Conservation (phyloP, 2,113 vertebrate genomes). For the Paratilapia polleni region DNA sequence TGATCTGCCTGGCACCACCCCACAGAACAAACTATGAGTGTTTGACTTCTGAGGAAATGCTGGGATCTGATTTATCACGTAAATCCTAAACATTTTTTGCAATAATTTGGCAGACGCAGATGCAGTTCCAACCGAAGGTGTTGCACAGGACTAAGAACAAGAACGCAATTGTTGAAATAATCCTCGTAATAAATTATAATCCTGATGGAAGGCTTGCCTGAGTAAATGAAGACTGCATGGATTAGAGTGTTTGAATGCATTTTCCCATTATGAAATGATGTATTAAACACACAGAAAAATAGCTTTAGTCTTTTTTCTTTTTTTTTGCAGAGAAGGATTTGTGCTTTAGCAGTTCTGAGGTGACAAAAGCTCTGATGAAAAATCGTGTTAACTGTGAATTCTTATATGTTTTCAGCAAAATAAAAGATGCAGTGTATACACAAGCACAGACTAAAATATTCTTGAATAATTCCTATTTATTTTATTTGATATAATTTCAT, state of each 20-base stretch:
- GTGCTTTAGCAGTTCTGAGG: background rate
- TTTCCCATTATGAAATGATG: constrained; percentile 31
- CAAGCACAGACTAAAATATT: too few species aligned
- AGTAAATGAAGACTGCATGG: constrained; percentile 18
- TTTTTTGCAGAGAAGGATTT: constrained; percentile 5
- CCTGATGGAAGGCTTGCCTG: constrained; percentile 5
- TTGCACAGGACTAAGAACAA: background rate
- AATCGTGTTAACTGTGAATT: background rate
- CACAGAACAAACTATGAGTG: background rate
- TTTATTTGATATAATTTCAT: background rate
- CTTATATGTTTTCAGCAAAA: background rate
- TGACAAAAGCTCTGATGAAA: constrained; percentile 1
- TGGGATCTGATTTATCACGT: background rate
- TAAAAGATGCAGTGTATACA: background rate
- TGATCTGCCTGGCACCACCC: background rate
- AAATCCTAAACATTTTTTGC: background rate
- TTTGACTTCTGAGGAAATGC: background rate
- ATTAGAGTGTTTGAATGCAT: constrained; percentile 29
- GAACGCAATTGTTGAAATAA: background rate
- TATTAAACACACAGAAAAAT: constrained; percentile 2
- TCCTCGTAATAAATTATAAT: constrained; percentile 39
- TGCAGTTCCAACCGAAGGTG: background rate
- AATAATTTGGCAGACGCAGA: accelerated
- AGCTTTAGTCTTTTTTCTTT: background rate
- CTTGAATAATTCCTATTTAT: too few species aligned